Percentiles rank a stretch among this genome's conserved stretches.
Evolutionary conservation across 2,888 invertebrate genomes (phyloP).

Genomic region (Pharmacophagus antenor): DNA sequence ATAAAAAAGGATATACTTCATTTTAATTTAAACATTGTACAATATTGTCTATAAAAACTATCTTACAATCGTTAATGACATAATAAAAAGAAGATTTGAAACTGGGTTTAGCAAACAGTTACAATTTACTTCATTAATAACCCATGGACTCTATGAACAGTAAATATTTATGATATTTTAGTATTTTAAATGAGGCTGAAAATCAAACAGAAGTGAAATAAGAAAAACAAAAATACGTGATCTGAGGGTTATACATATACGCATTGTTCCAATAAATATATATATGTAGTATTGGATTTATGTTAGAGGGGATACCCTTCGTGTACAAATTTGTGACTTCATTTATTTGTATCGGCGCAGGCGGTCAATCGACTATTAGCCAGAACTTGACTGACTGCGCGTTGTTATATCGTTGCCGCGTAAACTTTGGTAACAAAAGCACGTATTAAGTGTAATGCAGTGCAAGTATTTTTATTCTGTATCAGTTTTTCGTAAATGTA

Average conservation of each 20-base stretch:
- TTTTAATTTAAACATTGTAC: too few species aligned
- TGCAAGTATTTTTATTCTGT: background rate
- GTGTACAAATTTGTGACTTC: slow-evolving; percentile 44
- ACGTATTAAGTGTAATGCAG: background rate
- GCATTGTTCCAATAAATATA: slow-evolving; percentile 21
- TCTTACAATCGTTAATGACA: too few species aligned
- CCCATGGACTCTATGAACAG: too few species aligned
- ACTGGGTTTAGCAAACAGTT: too few species aligned
- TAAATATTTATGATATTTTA: too few species aligned
- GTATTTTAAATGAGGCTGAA: too few species aligned
- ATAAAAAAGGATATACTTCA: too few species aligned
- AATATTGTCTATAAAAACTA: too few species aligned
- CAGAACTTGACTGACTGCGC: slow-evolving; percentile 39
- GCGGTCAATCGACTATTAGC: slow-evolving; percentile 52
- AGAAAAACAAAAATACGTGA: background rate
- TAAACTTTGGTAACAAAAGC: slow-evolving; percentile 31
- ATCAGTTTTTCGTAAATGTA: background rate
- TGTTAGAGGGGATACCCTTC: slow-evolving; percentile 37
- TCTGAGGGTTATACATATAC: background rate
- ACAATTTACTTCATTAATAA: too few species aligned
- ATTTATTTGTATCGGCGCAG: slow-evolving; percentile 53
- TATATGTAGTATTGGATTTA: slow-evolving; percentile 19
- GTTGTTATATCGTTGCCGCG: slow-evolving; percentile 44
- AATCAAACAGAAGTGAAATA: background rate
- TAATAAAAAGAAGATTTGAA: too few species aligned